Evolutionary conservation across 2,797 vertebrate species (phyloP).

Genomic region (Spea hammondii): DNA sequence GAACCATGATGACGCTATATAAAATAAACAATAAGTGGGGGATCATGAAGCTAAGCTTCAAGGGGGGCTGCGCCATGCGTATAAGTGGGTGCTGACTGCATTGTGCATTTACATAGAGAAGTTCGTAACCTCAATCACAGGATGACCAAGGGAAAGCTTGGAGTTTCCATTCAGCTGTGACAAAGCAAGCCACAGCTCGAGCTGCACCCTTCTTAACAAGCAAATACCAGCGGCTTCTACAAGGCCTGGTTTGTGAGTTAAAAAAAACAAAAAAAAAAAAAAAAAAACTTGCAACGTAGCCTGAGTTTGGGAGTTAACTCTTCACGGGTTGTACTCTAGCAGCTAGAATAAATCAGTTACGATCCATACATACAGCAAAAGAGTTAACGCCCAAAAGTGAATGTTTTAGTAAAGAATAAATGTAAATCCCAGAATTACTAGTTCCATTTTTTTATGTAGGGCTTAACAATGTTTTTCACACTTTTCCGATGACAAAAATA

Average conservation of each 20-base stretch:
- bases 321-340: not conserved
- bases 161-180: constrained; percentile 10
- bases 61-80: no score
- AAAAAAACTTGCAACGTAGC: constrained; percentile 23
- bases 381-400: no score
- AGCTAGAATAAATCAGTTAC: no score
- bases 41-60: not conserved
- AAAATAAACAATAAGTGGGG: constrained; percentile 22
- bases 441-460: no score
- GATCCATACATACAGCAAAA: no score
- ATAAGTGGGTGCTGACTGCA: no score
- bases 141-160: not conserved
- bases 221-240: constrained; percentile 20
- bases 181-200: not conserved
- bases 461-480: no score
- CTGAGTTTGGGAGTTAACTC: constrained; percentile 2
- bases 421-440: no score
- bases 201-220: constrained; percentile 9
- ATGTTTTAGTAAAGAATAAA: no score
- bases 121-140: not conserved
- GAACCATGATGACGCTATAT: no score
- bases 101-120: not conserved
- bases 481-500: no score
- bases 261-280: no score
- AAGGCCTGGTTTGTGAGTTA: not conserved